These are phyloP conservation scores for Bellardia bayeri DNA, from an alignment of 2,888 invertebrate species.

Conservation along the genomic window DNA sequence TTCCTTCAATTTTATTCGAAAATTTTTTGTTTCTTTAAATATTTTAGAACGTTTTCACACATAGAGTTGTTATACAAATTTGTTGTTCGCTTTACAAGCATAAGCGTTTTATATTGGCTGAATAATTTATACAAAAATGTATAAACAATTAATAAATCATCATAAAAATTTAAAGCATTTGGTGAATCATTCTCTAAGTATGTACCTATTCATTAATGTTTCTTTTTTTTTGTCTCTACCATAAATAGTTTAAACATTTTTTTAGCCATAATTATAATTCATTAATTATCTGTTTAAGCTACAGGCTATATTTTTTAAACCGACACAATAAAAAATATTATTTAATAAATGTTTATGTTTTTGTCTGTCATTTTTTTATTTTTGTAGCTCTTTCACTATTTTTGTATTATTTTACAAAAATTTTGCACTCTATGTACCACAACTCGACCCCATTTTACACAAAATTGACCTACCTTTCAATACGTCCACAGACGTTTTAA, in stretches of 20 bases:
- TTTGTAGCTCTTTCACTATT: background rate
- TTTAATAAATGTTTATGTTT: background rate
- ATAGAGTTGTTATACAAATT: no score
- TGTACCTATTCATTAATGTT: background rate
- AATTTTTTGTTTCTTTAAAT: no score
- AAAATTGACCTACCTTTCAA: slow-evolving; percentile 53
- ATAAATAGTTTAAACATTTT: background rate
- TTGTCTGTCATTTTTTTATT: background rate
- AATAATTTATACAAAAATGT: no score
- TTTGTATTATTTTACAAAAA: background rate
- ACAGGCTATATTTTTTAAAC: background rate
- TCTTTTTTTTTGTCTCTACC: background rate
- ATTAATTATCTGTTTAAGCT: slow-evolving; percentile 1
- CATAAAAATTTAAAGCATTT: no score
- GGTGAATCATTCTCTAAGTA: background rate
- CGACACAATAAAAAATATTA: background rate
- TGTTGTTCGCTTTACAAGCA: no score
- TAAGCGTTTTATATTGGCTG: no score
- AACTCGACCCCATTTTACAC: slow-evolving; percentile 47
- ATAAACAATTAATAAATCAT: no score
- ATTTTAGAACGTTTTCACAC: no score
- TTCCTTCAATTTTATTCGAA: no score
- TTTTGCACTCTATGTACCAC: slow-evolving; percentile 22
- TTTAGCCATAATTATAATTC: background rate
- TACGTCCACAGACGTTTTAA: slow-evolving; percentile 12